Conservation (phyloP, 2,888 invertebrate species). For the Stenchaetothrips biformis region DNA sequence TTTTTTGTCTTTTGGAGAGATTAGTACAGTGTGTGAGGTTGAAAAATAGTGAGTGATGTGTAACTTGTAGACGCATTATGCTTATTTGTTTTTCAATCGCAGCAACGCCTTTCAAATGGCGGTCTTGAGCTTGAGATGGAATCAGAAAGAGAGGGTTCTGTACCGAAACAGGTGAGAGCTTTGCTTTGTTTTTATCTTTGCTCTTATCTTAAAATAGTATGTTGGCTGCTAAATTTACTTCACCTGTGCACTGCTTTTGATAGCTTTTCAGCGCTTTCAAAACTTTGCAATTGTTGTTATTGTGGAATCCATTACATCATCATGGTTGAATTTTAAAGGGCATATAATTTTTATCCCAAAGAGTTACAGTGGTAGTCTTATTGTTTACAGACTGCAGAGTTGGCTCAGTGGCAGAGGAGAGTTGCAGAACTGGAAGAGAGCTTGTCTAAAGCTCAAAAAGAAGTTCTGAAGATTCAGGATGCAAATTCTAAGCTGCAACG, state of each 20-base stretch:
- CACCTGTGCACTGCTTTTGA: slow-evolving; percentile 11
- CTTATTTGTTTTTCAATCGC: slow-evolving; percentile 28
- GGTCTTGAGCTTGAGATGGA: slow-evolving; percentile 51
- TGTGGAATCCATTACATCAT: not conserved
- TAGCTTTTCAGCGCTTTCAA: slow-evolving; percentile 21
- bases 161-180: slow-evolving; percentile 75
- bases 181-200: slow-evolving; percentile 21
- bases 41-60: slow-evolving; percentile 16
- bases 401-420: slow-evolving; percentile 84
- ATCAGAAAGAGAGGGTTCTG: slow-evolving; percentile 55
- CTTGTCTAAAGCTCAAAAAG: slow-evolving; percentile 84
- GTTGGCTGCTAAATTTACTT: not conserved
- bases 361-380: no score
- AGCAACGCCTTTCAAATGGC: slow-evolving; percentile 56
- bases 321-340: slow-evolving; percentile 6
- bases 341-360: not conserved
- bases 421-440: slow-evolving; percentile 87
- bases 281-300: not conserved
- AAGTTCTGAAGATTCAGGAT: slow-evolving; percentile 87
- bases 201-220: not conserved
- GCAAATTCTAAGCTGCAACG: slow-evolving; percentile 85
- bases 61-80: slow-evolving; percentile 31
- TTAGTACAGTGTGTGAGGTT: no score
- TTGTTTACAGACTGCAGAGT: slow-evolving; percentile 69
- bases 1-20: no score